These are phyloP conservation scores for Premnoplex brunnescens DNA, from an alignment of 2,797 vertebrate species.

Conservation along the genomic window DNA sequence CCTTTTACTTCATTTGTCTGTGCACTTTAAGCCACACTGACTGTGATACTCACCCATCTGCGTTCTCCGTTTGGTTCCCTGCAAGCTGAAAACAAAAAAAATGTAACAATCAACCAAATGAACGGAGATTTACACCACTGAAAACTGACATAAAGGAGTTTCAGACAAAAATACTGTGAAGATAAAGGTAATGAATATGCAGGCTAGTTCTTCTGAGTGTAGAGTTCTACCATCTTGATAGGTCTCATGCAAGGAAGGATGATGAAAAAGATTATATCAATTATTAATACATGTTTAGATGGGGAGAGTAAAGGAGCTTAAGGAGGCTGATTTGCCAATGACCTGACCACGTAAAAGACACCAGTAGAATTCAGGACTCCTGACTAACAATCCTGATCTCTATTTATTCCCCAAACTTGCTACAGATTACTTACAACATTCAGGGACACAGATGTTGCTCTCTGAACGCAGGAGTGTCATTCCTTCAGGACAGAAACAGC, in stretches of 20 bases:
- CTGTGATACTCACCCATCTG: conserved; percentile 54
- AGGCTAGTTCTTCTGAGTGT: background rate
- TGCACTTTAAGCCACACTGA: background rate
- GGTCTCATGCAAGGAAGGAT: background rate
- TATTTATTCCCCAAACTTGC: background rate
- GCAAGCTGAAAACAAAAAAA: conserved; percentile 46
- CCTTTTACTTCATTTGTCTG: background rate
- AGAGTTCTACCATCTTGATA: background rate
- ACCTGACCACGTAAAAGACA: background rate
- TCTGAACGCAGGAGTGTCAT: background rate
- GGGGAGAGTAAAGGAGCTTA: background rate
- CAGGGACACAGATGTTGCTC: conserved; percentile 52
- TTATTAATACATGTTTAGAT: background rate
- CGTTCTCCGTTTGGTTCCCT: conserved; percentile 63
- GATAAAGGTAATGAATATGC: background rate
- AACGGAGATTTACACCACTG: background rate
- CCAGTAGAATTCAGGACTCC: background rate
- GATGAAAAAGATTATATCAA: background rate
- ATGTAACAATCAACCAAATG: background rate
- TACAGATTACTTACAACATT: conserved; percentile 65
- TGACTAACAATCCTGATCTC: background rate
- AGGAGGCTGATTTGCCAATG: background rate
- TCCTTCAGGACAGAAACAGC: conserved; percentile 77
- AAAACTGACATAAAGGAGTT: background rate
- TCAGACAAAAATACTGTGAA: background rate